Percentiles rank a stretch among this genome's conserved stretches.
These are phyloP conservation scores for Macrophya annulata DNA, from an alignment of 2,888 invertebrate genomes.

Conservation along the genomic window DNA sequence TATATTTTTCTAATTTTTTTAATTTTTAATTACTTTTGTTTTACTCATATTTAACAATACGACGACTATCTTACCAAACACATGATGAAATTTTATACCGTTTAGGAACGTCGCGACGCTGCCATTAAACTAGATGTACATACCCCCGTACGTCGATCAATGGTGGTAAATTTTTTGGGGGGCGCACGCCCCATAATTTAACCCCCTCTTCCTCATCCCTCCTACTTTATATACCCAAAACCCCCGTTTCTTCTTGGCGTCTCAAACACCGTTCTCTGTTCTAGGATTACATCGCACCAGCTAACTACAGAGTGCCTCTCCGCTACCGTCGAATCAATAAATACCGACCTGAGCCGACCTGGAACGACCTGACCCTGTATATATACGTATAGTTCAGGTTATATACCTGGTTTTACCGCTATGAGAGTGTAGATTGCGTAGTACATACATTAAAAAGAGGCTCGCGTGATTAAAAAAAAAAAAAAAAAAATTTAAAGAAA, in stretches of 20 bases:
- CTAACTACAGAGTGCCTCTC: constrained; percentile 66
- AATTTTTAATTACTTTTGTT: not conserved
- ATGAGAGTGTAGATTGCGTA: constrained; percentile 30
- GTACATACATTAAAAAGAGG: constrained; percentile 13
- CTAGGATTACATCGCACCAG: constrained; percentile 66
- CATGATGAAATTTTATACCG: not conserved
- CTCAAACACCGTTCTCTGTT: constrained; percentile 58
- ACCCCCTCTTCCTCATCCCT: not conserved
- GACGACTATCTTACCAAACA: not conserved
- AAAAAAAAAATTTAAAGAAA: not conserved
- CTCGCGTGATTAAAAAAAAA: not conserved
- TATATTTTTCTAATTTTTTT: not conserved
- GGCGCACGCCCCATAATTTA: constrained; percentile 20
- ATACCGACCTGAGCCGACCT: constrained; percentile 67
- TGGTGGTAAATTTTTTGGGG: constrained; percentile 31
- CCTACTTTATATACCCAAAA: not conserved
- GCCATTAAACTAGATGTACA: not conserved
- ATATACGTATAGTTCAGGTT: constrained; percentile 26
- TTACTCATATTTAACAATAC: not conserved
- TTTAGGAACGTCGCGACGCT: constrained; percentile 12
- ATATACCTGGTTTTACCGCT: constrained; percentile 24
- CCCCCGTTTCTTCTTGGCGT: constrained; percentile 14
- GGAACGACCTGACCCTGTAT: constrained; percentile 63
- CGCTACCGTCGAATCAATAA: constrained; percentile 72
- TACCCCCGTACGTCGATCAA: constrained; percentile 25